Conservation (phyloP, 2,113 vertebrate species). For the Reinhardtius hippoglossoides region DNA sequence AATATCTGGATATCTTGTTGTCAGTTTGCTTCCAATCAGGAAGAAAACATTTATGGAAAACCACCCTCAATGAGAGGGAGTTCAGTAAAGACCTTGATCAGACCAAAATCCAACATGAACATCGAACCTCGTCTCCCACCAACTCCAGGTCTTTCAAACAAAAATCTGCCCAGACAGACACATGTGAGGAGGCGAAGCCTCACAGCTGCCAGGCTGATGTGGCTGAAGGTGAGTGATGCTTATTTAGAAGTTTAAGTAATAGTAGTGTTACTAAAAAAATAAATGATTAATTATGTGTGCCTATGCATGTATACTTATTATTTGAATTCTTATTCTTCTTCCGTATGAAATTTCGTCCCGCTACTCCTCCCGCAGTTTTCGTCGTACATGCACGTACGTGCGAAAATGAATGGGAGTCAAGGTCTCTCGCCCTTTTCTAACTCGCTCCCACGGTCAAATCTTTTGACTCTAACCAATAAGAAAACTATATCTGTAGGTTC, state of each 20-base stretch:
- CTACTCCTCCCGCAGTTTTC: too few species aligned
- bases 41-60: conserved; percentile 3
- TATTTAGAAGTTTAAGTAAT: neutral
- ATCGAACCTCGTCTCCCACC: neutral
- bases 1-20: neutral
- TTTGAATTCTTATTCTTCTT: too few species aligned
- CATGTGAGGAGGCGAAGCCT: neutral
- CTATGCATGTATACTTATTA: too few species aligned
- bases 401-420: too few species aligned
- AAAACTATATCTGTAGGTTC: too few species aligned
- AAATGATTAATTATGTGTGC: too few species aligned
- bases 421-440: too few species aligned
- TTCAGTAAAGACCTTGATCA: neutral
- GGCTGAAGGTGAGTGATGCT: neutral
- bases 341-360: too few species aligned
- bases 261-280: neutral
- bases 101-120: neutral
- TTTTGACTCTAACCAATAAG: too few species aligned
- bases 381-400: too few species aligned
- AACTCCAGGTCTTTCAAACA: conserved; percentile 46
- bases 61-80: neutral
- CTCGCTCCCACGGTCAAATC: too few species aligned
- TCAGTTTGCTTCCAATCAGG: conserved; percentile 7
- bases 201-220: neutral
- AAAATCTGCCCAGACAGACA: conserved; percentile 7